Evolutionary conservation across 2,113 vertebrate genomes (phyloP), one percentile per base, ranked within the genome.

Genomic region (Eptatretus burgeri): DNA sequence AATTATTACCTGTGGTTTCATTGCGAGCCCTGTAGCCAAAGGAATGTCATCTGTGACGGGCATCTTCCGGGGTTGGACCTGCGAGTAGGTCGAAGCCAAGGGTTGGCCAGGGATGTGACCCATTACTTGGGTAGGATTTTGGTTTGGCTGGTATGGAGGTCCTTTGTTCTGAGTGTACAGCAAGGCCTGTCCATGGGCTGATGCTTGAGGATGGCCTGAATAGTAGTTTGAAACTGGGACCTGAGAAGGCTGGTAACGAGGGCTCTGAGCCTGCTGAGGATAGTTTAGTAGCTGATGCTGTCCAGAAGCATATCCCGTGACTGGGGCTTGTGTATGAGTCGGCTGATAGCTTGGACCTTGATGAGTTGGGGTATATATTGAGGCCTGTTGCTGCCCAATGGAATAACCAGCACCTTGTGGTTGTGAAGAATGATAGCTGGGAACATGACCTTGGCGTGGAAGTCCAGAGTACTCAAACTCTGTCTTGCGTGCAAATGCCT

Each of bases 361-460:
- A n/a, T 60, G 56, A 60, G 11, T 20, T 20, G n/a, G 56, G 10
- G 56, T 17, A 20, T 60, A 60, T n/a, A 20, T 20, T 13, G 56
- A 60, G 20, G 56, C 56, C 56, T 60, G 56, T 10, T 60, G 56
- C 56, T 60, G 56, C n/a, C 56, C 56, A n/a, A 20, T n/a, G n/a
- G 56, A 20, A 20, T 60, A 60, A 17, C 56, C 56, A n/a, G 20
- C 56, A n/a, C 10, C 56, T 20, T n/a, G 56, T 20, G n/a, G n/a
- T 10, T 60, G 56, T n/a, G 56, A 60, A 20, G 56, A 20, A 60
- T 20, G 56, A n/a, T 60, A 20, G 56, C n/a, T n/a, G n/a, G 56
- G 56, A 13, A n/a, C n/a, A n/a, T 60, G 56, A n/a, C 20, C n/a
- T 20, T 60, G 56, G n/a, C 20, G 56, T 20, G n/a, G 56, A 20